These are phyloP conservation scores for Connochaetes taurinus DNA, from an alignment of 2,113 vertebrate species.

Conservation along the genomic window DNA sequence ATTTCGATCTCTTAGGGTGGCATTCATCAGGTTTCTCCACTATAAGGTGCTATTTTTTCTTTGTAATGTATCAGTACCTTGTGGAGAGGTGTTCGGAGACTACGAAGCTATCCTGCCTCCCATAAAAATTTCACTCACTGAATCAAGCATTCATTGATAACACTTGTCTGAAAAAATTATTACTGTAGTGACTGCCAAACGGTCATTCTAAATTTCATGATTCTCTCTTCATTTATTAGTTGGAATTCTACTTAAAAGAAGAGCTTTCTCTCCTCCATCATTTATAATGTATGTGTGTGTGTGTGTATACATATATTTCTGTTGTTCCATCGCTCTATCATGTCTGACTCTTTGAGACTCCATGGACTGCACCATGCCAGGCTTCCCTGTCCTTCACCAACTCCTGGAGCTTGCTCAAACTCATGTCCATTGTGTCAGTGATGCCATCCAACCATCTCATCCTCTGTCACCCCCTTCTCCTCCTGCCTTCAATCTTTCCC, in stretches of 20 bases:
- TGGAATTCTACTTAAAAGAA: not conserved
- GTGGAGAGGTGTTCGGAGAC: not conserved
- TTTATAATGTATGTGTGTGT: not conserved
- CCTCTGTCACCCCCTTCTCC: not conserved
- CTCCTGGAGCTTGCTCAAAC: not conserved
- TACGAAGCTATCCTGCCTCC: not conserved
- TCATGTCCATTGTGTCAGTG: not conserved
- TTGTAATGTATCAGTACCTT: not conserved
- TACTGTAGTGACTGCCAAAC: not conserved
- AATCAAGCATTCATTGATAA: not conserved
- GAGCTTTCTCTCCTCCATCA: not conserved
- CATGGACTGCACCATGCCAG: not conserved
- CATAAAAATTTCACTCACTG: not conserved
- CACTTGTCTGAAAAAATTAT: not conserved
- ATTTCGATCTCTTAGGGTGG: not conserved
- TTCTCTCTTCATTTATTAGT: not conserved
- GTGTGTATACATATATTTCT: not conserved
- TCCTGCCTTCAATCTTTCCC: not conserved
- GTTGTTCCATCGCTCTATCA: rapidly evolving
- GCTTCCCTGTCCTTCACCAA: not conserved
- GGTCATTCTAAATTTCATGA: not conserved
- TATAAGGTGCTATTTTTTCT: not conserved
- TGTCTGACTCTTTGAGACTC: not conserved
- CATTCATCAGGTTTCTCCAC: not conserved
- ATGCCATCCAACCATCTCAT: not conserved